Evolutionary conservation across 1,140 invertebrate species (phyloP), one percentile per base, ranked within the genome.

Genomic region (Acromyrmex charruanus): DNA sequence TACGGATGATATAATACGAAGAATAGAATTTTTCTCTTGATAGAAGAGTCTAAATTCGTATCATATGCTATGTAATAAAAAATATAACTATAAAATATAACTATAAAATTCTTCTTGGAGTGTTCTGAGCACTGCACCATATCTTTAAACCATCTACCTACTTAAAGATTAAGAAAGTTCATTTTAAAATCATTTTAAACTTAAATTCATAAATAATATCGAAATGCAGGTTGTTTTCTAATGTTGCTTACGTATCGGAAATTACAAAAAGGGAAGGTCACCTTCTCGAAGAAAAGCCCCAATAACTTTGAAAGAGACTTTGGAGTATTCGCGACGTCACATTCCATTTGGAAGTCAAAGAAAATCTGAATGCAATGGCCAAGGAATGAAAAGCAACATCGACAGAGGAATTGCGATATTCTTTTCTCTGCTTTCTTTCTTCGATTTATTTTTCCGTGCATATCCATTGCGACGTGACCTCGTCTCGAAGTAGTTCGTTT

Each of bases 331-430:
- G 55, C 53, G 59, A 63, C 53, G 53, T 55, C 31, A 84, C 28
- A 55, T 81, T 66, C 66, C 69, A 90, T 92, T 92, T 91, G 87
- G 85, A 93, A 92, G 87, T 92, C 87, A 93, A 89, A 92, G 82
- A 92, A 91, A 89, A 91, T 87, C 79, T 81, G 25, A 59, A 58
- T 49, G 53, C 16, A 59, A 85, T 21, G 53, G 5, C 49, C 1
- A 25, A 77, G 80, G 58, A 69, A 31, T 14, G 12, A 58, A 77
- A 75, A 85, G 44, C 28, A 55, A 21, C 28, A 51, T 14, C 16
- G 21, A 25, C 49, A 39, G 66, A 59, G n/a, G 21, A 87, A 84
- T 81, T 77, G 63, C 51, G 66, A 12, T 4, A 12, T 3, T 61
- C 49, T 14, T 25, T 31, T 18, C 21, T 63, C 21, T 63, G 9